A percentile compares a stretch with the other conserved stretches of the same genome.
Evolutionary conservation across 1,140 invertebrate genomes (phyloP).

Genomic region (Octopus sinensis): DNA sequence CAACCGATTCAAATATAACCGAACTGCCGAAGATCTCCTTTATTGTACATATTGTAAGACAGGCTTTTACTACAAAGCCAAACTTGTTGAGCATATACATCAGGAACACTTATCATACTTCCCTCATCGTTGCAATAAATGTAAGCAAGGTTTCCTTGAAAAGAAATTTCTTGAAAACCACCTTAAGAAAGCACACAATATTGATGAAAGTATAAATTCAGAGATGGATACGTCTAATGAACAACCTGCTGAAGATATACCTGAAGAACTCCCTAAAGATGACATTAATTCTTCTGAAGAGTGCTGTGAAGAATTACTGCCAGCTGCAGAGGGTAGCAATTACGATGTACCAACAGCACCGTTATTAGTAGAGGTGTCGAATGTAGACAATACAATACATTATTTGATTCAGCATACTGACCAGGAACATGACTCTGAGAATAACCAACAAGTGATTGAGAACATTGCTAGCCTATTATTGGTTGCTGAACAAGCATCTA

Average conservation of each 20-base stretch:
- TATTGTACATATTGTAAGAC: constrained; percentile 38
- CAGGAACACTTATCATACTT: constrained; percentile 38
- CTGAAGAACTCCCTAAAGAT: background rate
- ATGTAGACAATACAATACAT: constrained; percentile 28
- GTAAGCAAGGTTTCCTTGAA: constrained; percentile 43
- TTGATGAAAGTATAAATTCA: constrained; percentile 10
- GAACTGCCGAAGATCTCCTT: constrained; percentile 34
- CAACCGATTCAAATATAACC: constrained; percentile 35
- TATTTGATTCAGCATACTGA: constrained; percentile 32
- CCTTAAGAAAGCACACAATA: constrained; percentile 31
- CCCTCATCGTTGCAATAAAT: constrained; percentile 36
- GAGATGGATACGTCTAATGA: constrained; percentile 1
- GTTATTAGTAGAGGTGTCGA: constrained; percentile 28
- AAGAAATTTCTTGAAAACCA: constrained; percentile 34
- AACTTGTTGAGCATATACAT: constrained; percentile 44
- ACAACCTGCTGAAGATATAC: background rate
- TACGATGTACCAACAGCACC: constrained; percentile 18
- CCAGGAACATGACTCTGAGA: constrained; percentile 10
- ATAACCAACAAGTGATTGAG: constrained; percentile 24
- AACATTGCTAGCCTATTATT: constrained; percentile 36
- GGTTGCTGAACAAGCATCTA: constrained; percentile 26
- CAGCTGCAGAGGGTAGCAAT: background rate
- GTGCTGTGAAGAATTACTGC: background rate
- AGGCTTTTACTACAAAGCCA: constrained; percentile 41
- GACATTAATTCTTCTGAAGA: background rate